These are phyloP conservation scores for Brachionus koreanus DNA, from an alignment of 1,140 invertebrate species.

Conservation along the genomic window DNA sequence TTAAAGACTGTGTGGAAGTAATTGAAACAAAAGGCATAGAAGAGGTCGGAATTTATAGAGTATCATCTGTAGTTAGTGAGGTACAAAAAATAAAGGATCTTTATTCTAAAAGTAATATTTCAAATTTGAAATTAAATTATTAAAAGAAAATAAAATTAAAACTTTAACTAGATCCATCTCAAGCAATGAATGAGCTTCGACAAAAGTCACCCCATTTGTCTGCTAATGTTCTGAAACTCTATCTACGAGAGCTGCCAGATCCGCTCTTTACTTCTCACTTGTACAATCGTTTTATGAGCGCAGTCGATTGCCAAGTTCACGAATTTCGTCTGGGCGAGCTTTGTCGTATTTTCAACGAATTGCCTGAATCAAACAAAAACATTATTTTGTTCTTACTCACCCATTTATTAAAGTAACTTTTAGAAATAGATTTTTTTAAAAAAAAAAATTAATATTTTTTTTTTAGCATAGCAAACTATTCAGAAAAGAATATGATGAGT, in stretches of 20 bases:
- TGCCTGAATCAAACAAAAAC: slow-evolving; percentile 14
- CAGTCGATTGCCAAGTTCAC: not conserved
- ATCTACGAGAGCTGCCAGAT: slow-evolving; percentile 57
- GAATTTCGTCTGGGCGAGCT: slow-evolving; percentile 5
- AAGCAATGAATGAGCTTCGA: slow-evolving; percentile 68
- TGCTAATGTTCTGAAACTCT: slow-evolving; percentile 55
- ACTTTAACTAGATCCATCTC: slow-evolving; percentile 71
- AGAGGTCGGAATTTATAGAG: slow-evolving; percentile 57
- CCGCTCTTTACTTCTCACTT: slow-evolving; percentile 74
- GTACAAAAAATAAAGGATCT: slow-evolving; percentile 67
- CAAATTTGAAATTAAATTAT: not conserved
- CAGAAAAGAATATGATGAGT: slow-evolving; percentile 43
- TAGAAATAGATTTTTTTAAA: not conserved
- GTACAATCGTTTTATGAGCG: slow-evolving; percentile 72
- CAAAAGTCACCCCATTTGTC: slow-evolving; percentile 55
- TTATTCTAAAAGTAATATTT: slow-evolving; percentile 79
- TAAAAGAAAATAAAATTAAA: not conserved
- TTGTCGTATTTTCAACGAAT: not conserved
- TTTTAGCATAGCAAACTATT: slow-evolving; percentile 24
- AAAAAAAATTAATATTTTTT: not conserved
- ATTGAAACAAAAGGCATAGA: slow-evolving; percentile 50
- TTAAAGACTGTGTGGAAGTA: slow-evolving; percentile 38
- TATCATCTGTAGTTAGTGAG: slow-evolving; percentile 57
- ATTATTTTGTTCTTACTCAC: slow-evolving; percentile 15
- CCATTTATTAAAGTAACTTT: slow-evolving; percentile 35